phyloP scores from a whole-genome alignment of 1,140 invertebrate genomes.

The Solenopsis invicta region DNA sequence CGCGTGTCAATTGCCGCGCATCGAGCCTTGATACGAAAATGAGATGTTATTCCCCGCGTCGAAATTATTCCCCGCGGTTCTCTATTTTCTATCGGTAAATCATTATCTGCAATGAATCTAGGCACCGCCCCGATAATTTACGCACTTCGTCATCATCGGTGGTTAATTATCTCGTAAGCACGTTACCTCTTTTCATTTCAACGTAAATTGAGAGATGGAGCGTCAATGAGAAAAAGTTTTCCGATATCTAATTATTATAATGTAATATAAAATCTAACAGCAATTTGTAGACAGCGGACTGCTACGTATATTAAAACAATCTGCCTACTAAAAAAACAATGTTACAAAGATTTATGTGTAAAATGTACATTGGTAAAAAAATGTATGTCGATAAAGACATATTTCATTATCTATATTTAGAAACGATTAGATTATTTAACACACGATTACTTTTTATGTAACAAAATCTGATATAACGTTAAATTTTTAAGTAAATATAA shows the following conservation, averaged over 20 bases:
- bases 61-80: conserved; percentile 51
- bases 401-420: not conserved
- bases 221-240: not conserved
- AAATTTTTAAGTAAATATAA: not conserved
- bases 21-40: conserved; percentile 56
- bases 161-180: conserved; percentile 50
- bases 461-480: not conserved
- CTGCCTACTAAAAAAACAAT: not conserved
- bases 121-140: conserved; percentile 37
- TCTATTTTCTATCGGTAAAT: conserved; percentile 58
- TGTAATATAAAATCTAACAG: not conserved
- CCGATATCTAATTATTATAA: conserved; percentile 23
- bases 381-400: not conserved
- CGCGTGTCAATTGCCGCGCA: conserved; percentile 55
- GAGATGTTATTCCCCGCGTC: conserved; percentile 44
- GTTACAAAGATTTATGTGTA: not conserved
- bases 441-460: not conserved
- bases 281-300: not conserved
- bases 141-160: conserved; percentile 34
- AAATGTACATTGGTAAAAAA: not conserved
- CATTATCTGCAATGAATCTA: conserved; percentile 57
- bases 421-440: not conserved
- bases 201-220: conserved; percentile 29
- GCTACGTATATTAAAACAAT: not conserved
- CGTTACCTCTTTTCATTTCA: conserved; percentile 38